Evolutionary conservation across 2,113 vertebrate genomes (phyloP), one percentile per base, ranked within the genome.

Genomic region (Sciurus niger): DNA sequence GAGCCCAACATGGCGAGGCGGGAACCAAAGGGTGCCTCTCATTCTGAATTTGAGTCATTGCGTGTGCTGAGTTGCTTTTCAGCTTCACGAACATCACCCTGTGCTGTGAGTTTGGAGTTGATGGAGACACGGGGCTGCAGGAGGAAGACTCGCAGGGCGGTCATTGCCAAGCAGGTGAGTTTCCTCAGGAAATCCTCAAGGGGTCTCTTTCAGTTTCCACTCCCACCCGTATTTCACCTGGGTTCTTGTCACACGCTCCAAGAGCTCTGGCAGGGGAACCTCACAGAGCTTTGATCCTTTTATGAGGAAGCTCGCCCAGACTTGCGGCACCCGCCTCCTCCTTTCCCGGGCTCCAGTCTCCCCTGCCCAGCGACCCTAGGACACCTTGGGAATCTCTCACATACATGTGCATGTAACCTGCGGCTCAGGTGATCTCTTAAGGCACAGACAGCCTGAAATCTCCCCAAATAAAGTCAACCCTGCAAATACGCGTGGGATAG

Each of bases 131-230:
- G 96, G 96, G 94, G 88, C 65, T 46, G 37, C 96, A 97, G 51
- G 93, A 89, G 82, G 63, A 34, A 89, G 90, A 70, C 84, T 88
- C 46, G 53, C 84, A 82, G 60, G 85, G 43, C 78, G 40, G 84
- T 37, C 92, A 74, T 60, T 97, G 97, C 96, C 96, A 97, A 97
- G 94, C 96, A 97, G 97, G 96, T 97, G 97, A 95, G 68, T 97
- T 93, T 98, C 97, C 97, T 89, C 89, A 76, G 97, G 97, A 98
- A 97, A 96, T 93, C 89, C 93, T 90, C 95, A 90, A 95, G 96
- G 89, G 96, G 96, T 95, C 96, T 96, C 79, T 93, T 94, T 96
- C 87, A 65, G n/a, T 94, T 97, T 90, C 95, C 87, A 85, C 96
- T 90, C 95, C 87, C 90, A 85, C 89, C 92, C 53, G 2, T 88